These are phyloP conservation scores for Halcyon leucocephala DNA, from an alignment of 2,797 vertebrate genomes.

Conservation along the genomic window DNA sequence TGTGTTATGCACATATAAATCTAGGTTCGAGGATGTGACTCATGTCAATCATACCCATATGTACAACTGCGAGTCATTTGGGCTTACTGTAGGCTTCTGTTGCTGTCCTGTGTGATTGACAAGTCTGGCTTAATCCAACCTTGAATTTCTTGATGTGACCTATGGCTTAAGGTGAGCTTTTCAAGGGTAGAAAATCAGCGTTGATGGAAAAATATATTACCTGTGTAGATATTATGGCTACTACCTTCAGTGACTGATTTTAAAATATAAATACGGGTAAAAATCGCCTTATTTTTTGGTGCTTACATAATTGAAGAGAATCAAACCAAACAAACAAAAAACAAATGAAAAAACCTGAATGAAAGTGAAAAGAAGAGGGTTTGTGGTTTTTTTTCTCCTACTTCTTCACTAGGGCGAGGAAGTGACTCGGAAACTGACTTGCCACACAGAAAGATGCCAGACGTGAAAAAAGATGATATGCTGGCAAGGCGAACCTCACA, in stretches of 20 bases:
- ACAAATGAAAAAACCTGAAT: neutral
- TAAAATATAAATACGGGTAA: neutral
- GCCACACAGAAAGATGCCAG: constrained; percentile 90
- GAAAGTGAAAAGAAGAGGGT: neutral
- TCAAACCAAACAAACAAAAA: too few species aligned
- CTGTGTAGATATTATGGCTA: neutral
- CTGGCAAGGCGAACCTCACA: constrained; percentile 90
- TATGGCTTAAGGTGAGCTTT: neutral
- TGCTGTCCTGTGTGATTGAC: neutral
- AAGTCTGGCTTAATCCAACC: neutral
- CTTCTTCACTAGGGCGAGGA: constrained; percentile 85
- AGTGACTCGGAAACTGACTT: constrained; percentile 96
- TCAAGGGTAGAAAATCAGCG: neutral
- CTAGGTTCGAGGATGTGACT: neutral
- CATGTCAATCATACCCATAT: neutral
- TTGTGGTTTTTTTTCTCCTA: neutral
- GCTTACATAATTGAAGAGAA: too few species aligned
- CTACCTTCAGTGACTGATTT: neutral
- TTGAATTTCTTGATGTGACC: neutral
- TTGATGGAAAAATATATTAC: neutral
- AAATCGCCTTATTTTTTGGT: neutral
- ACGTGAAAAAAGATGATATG: constrained; percentile 97
- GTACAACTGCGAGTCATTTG: neutral
- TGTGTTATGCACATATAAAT: neutral
- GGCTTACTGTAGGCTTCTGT: neutral